phyloP scores from a whole-genome alignment of 2,797 vertebrate genomes.

The Rhincodon typus region DNA sequence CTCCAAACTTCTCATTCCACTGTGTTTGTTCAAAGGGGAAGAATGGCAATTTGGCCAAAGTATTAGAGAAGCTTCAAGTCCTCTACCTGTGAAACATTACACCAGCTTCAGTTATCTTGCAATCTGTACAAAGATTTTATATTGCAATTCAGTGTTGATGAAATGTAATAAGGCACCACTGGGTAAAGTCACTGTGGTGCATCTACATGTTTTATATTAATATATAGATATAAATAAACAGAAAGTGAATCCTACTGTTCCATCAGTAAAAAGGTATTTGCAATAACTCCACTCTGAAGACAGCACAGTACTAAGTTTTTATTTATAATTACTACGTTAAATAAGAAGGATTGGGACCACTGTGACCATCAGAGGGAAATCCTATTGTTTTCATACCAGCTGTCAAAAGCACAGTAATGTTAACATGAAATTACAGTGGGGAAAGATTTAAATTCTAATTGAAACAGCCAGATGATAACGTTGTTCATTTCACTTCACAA shows the following conservation, averaged over 20 bases:
- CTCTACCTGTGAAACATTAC: neutral
- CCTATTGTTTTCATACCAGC: neutral
- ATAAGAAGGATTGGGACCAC: neutral
- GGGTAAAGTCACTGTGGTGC: neutral
- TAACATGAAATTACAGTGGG: neutral
- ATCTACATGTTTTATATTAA: slow-evolving; percentile 2
- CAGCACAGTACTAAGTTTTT: neutral
- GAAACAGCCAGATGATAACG: neutral
- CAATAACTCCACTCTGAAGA: neutral
- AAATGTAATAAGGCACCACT: neutral
- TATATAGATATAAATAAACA: neutral
- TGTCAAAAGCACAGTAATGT: neutral
- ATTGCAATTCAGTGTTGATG: neutral
- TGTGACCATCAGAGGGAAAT: neutral
- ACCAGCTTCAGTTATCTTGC: neutral
- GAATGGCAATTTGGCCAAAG: neutral
- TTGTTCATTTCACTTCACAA: too few relatives aligned
- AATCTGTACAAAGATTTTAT: neutral
- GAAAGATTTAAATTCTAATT: neutral
- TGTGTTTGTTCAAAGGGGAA: neutral
- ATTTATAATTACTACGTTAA: neutral
- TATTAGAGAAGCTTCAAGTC: neutral
- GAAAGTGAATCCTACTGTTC: neutral
- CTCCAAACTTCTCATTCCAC: neutral
- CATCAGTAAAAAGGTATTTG: neutral